Base-by-base conservation (phyloP, 2,113 vertebrate genomes). In the Pluvianellus socialis region DNA sequence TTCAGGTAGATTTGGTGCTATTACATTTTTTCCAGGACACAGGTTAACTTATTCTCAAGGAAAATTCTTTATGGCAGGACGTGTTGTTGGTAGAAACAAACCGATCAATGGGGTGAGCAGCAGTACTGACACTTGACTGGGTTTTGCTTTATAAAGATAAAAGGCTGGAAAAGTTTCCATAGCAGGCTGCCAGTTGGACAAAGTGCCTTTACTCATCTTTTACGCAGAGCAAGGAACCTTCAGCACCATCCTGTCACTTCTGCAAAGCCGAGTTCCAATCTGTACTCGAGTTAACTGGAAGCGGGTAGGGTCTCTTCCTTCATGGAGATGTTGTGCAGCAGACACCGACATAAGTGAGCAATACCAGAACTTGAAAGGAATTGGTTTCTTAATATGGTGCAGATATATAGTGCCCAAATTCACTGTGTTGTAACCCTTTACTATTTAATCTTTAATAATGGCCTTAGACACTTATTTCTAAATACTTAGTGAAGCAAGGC, bases 61-160 rank as follows among this genome's bases (percentile, higher is more conserved):
- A 27, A 35, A 80, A 84, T 5, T 3, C 16, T 13, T 14, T 13
- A 15, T 2, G 27, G 30, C n/a, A 38, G 40, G 56, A 63, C 0
- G 2, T 3, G 10, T 1, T n/a, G 61, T 1, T 10, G 18, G 14
- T 14, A 38, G 16, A 21, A 72, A 55, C 8, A 2, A 65, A 21
- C 5, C 24, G 5, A 2, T 5, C 6, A 6, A 5, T 0, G 7
- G 3, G 23, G 16, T 10, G 44, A 79, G n/a, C 3, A 7, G 10
- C 33, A 27, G 55, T 2, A 33, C 24, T 16, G 68, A 40, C 24
- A 6, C 44, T 11, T 4, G 21, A 3, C 1, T 7, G 13, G 18
- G 16, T 12, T 47, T 53, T 45, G 45, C 17, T 33, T 79, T 4
- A 26, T 6, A n/a, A 32, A 6, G 1, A 8, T 0, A 17, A 38